A percentile compares a stretch with the other conserved stretches of the same genome.
Conservation (phyloP, 2,888 invertebrate genomes). For the Synanthedon andrenaeformis region DNA sequence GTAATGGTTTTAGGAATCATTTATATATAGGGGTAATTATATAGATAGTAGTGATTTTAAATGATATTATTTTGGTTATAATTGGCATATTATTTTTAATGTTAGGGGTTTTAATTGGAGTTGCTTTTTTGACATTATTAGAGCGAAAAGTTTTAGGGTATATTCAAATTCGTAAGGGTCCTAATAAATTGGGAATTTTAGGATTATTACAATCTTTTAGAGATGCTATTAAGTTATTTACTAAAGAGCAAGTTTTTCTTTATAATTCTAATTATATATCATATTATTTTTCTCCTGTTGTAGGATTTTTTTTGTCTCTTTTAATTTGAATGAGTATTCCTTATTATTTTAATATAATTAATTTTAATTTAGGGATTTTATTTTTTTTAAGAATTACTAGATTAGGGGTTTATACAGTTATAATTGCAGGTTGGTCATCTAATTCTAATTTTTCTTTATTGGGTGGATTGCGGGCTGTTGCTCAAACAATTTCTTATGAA, state of each 20-base stretch:
- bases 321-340: conserved; percentile 71
- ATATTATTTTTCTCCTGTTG: conserved; percentile 72
- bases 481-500: conserved; percentile 84
- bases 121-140: conserved; percentile 79
- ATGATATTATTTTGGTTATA: conserved; percentile 50
- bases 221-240: conserved; percentile 80
- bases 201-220: conserved; percentile 78
- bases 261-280: conserved; percentile 69
- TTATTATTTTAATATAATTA: conserved; percentile 63
- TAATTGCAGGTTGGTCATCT: conserved; percentile 77
- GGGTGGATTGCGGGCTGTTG: conserved; percentile 75
- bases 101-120: conserved; percentile 72
- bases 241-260: conserved; percentile 73
- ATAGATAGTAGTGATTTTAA: conserved; percentile 67
- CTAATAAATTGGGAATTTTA: conserved; percentile 75
- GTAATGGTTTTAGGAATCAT: conserved; percentile 79
- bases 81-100: conserved; percentile 64
- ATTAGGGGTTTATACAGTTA: conserved; percentile 73
- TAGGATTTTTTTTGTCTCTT: conserved; percentile 72
- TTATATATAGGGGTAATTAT: conserved; percentile 63
- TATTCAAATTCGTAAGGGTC: conserved; percentile 80
- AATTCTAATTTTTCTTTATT: conserved; percentile 81
- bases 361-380: conserved; percentile 71
- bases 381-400: conserved; percentile 76
- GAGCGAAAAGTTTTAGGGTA: conserved; percentile 79